Base-by-base conservation (phyloP, 2,113 vertebrate species). In the Columba livia region DNA sequence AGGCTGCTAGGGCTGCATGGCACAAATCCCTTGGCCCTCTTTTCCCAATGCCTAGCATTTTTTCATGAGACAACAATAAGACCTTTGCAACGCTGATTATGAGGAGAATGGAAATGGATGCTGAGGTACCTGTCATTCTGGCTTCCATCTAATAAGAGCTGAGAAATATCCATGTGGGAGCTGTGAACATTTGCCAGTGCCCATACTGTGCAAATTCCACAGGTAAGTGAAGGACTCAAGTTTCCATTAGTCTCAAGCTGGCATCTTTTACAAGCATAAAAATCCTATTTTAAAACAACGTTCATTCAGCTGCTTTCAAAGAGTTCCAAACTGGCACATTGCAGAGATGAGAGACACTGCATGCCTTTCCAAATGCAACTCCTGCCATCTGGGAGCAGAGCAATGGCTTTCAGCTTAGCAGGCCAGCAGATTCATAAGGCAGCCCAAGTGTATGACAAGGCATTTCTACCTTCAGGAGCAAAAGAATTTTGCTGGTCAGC, bases 251-350 rank as follows among this genome's bases (percentile, higher is more conserved):
- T 56, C 38, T 95, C 89, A 90, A 88, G 62, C 58, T 85, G 93
- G 71, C 47, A 78, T 56, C 66, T 77, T 90, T 79, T 29, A 58
- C 42, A 75, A 82, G 74, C 34, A 28, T 51, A 80, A 95, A 91
- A 78, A 80, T 77, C 66, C 64, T 78, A 11, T 66, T 89, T 65
- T 82, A 69, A 89, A 95, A 54, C 29, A 38, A 50, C 12, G 16
- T 66, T 94, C 28, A 48, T 74, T 96, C 64, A 88, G 82, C 71
- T 85, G 54, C 42, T 95, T 93, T 89, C 75, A 90, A 73, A 89
- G 89, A 40, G 23, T 74, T 89, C 64, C 81, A 96, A 51, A 62
- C 29, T 65, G 80, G 78, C 71, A 92, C 70, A 58, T 6, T 61
- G 23, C n/a, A 88, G 71, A 51, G 61, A 73, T 28, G 50, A 82